Evolutionary conservation across 2,888 invertebrate species (phyloP).

Genomic region (Atethmia centrago): DNA sequence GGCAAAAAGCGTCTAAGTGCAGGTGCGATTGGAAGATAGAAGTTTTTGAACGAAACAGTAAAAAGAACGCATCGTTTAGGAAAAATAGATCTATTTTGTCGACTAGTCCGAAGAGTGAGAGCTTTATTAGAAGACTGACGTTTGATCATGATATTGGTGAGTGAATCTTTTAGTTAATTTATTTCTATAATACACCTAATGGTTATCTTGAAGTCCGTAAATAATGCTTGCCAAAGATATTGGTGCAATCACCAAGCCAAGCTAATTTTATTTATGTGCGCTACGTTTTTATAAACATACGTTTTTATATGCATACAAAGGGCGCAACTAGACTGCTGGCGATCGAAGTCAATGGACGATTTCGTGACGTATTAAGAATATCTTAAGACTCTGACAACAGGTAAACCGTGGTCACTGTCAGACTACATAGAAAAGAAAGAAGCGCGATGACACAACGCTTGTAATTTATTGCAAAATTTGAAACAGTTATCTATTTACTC

Average conservation of each 20-base stretch:
- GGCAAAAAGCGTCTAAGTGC: slow-evolving; percentile 91
- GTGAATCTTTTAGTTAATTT: slow-evolving; percentile 46
- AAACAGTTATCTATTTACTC: too few species aligned
- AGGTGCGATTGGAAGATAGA: slow-evolving; percentile 92
- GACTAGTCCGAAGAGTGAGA: slow-evolving; percentile 84
- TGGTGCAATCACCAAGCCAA: neutral
- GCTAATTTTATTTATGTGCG: neutral
- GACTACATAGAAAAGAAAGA: too few species aligned
- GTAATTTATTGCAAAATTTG: too few species aligned
- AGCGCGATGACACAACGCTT: too few species aligned
- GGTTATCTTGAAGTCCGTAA: neutral
- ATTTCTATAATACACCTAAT: neutral
- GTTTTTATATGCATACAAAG: neutral
- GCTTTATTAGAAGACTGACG: slow-evolving; percentile 83
- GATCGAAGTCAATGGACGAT: neutral
- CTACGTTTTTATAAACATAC: neutral
- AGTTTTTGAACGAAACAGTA: slow-evolving; percentile 86
- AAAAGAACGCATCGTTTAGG: slow-evolving; percentile 89
- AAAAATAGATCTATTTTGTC: slow-evolving; percentile 88
- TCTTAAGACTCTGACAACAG: too few species aligned
- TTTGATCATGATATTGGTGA: slow-evolving; percentile 88
- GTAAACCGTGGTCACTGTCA: too few species aligned
- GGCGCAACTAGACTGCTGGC: neutral
- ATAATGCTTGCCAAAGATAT: neutral
- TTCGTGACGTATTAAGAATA: neutral